A percentile compares a stretch with the other conserved stretches of the same genome.
These are phyloP conservation scores for Plutomurus gul DNA, from an alignment of 1,140 invertebrate species.

Conservation along the genomic window DNA sequence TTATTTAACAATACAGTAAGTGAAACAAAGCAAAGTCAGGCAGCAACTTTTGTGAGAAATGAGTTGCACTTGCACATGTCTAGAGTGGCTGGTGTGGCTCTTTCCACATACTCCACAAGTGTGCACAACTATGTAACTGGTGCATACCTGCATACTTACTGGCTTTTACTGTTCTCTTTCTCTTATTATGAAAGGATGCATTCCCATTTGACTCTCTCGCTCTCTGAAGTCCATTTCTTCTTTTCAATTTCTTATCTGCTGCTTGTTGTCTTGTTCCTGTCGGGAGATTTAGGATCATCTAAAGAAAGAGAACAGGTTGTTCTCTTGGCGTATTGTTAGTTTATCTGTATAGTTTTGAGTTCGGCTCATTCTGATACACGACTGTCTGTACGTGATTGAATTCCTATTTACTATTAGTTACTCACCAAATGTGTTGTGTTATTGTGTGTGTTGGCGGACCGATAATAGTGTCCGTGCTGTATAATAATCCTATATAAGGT, in stretches of 20 bases:
- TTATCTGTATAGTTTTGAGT: neutral
- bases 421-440: neutral
- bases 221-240: neutral
- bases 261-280: slow-evolving; percentile 4
- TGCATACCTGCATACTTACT: neutral
- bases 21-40: too few relatives aligned
- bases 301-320: slow-evolving; percentile 14
- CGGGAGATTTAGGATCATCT: slow-evolving; percentile 21
- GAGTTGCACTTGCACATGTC: too few relatives aligned
- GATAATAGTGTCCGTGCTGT: too few relatives aligned
- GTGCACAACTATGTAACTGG: neutral
- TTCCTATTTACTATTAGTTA: slow-evolving; percentile 18
- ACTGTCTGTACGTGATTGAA: slow-evolving; percentile 7
- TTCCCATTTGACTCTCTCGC: neutral
- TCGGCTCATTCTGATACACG: too few relatives aligned
- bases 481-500: too few relatives aligned
- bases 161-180: neutral
- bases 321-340: neutral
- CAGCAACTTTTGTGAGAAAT: too few relatives aligned
- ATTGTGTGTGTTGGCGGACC: neutral
- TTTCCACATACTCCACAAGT: too few relatives aligned
- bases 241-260: slow-evolving; percentile 11
- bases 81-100: too few relatives aligned
- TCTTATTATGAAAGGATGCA: neutral
- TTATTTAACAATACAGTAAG: too few relatives aligned